phyloP scores from a whole-genome alignment of 2,113 vertebrate species.

The Thamnaconus septentrionalis region DNA sequence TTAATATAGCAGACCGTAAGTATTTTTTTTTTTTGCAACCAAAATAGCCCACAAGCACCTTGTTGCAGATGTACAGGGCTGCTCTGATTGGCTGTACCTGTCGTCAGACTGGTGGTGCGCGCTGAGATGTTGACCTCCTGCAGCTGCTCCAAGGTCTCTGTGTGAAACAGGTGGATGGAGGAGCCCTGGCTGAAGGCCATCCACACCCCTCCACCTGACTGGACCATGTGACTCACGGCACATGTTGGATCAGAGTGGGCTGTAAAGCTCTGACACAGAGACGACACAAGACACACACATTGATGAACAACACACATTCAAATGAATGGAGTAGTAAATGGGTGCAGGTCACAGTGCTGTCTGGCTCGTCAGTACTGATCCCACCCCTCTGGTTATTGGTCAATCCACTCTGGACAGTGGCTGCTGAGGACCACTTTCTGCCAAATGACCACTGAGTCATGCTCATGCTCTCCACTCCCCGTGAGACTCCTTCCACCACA shows the following conservation, averaged over 20 bases:
- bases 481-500: not conserved
- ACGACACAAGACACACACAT: not conserved
- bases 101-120: slow-evolving; percentile 20
- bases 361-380: too few relatives aligned
- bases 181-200: slow-evolving; percentile 47
- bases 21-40: too few relatives aligned
- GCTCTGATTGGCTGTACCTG: slow-evolving; percentile 22
- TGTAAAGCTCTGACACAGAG: slow-evolving; percentile 20
- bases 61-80: not conserved
- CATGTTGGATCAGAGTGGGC: slow-evolving; percentile 34
- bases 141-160: slow-evolving; percentile 47
- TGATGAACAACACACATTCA: too few relatives aligned
- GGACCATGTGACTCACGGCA: slow-evolving; percentile 39
- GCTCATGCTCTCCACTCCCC: not conserved
- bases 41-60: not conserved
- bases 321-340: too few relatives aligned
- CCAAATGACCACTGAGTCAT: too few relatives aligned
- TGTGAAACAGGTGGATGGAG: slow-evolving; percentile 56
- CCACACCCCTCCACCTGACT: slow-evolving; percentile 52
- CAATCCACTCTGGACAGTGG: not conserved
- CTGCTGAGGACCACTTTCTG: not conserved
- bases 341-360: too few relatives aligned
- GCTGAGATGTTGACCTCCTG: slow-evolving; percentile 54
- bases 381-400: too few relatives aligned
- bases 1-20: too few relatives aligned